These are phyloP conservation scores for Camponotus vicinus DNA, from an alignment of 1,140 invertebrate species.

Conservation along the genomic window DNA sequence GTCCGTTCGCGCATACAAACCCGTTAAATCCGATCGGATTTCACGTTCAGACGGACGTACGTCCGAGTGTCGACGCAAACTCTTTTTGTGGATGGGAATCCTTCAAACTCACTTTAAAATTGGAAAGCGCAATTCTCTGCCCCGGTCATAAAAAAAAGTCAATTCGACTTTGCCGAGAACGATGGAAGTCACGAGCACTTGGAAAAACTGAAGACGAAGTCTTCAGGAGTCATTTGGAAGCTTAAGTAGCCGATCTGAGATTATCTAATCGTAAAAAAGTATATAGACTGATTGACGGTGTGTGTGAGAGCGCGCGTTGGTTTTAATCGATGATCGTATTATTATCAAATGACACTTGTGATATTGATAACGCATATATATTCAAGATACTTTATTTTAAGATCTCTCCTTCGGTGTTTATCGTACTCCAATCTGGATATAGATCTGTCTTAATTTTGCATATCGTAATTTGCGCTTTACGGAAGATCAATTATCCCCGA, in stretches of 20 bases:
- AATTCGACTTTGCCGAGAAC: background rate
- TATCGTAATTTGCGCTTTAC: background rate
- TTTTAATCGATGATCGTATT: background rate
- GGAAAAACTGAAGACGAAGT: background rate
- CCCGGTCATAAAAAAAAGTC: slow-evolving; percentile 15
- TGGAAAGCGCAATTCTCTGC: slow-evolving; percentile 14
- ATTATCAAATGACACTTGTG: background rate
- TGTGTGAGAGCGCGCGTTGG: too few species aligned
- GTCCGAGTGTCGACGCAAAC: background rate
- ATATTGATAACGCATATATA: slow-evolving; percentile 1
- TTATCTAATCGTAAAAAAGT: background rate
- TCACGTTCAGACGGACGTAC: background rate
- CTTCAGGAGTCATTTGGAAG: background rate
- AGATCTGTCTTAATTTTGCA: background rate
- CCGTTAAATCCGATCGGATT: slow-evolving; percentile 5
- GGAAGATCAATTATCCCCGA: slow-evolving; percentile 14
- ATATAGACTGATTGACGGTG: background rate
- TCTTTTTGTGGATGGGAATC: too few species aligned
- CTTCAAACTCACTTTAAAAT: slow-evolving; percentile 15
- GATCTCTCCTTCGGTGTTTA: slow-evolving; percentile 13
- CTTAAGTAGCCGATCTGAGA: background rate
- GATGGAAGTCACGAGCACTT: background rate
- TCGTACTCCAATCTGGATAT: background rate
- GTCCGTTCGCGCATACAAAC: background rate
- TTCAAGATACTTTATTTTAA: slow-evolving; percentile 10